Evolutionary conservation across 1,140 invertebrate genomes (phyloP).

Genomic region (Delia radicum): DNA sequence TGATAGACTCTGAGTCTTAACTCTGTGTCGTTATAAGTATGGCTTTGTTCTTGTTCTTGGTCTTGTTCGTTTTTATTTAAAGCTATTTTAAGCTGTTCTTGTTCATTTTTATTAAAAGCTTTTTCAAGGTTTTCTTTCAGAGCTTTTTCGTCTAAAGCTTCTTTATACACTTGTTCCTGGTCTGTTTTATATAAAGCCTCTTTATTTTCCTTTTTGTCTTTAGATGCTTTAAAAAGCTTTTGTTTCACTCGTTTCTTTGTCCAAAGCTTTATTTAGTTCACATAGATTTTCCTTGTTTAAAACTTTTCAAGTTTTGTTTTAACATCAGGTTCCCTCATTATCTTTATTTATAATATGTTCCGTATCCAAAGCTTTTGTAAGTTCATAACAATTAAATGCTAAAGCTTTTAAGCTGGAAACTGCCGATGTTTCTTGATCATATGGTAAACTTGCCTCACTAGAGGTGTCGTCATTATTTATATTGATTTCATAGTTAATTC

Average conservation of each 20-base stretch:
- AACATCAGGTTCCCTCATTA: too few relatives aligned
- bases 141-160: neutral
- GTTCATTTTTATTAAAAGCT: neutral
- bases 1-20: neutral
- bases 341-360: neutral
- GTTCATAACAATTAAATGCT: neutral
- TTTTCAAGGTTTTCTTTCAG: neutral
- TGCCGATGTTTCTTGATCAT: neutral
- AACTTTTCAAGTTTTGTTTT: too few relatives aligned
- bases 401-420: neutral
- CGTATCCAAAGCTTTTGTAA: neutral
- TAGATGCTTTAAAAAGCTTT: too few relatives aligned
- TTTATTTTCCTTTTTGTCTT: neutral
- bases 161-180: too few relatives aligned
- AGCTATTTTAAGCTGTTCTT: neutral
- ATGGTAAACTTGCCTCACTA: neutral
- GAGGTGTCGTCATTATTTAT: neutral
- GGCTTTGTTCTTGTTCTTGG: neutral
- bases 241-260: neutral
- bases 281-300: too few relatives aligned
- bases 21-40: neutral
- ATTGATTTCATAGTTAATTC: constrained; percentile 42
- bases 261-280: neutral
- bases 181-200: neutral
- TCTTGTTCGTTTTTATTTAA: neutral